phyloP scores from a whole-genome alignment of 2,888 invertebrate genomes.

The Eilema depressum region DNA sequence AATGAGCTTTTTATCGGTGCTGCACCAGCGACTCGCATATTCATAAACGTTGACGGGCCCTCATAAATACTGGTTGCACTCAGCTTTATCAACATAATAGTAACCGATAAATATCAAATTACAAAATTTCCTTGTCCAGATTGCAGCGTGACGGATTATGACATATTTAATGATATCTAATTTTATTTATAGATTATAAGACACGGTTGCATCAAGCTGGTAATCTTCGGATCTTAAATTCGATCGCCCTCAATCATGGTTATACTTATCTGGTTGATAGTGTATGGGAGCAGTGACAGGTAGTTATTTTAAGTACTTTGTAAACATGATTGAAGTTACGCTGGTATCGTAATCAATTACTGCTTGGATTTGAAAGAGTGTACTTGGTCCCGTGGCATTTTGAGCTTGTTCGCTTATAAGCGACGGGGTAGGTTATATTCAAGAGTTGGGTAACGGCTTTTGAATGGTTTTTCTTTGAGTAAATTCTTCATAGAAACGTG shows the following conservation, averaged over 20 bases:
- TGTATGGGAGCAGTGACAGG: constrained; percentile 17
- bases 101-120: constrained; percentile 60
- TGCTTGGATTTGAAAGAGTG: background rate
- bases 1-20: constrained; percentile 74
- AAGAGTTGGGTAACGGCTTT: background rate
- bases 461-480: background rate
- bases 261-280: constrained; percentile 35
- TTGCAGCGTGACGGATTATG: constrained; percentile 43
- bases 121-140: constrained; percentile 29
- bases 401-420: background rate
- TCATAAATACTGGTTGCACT: constrained; percentile 70
- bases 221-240: constrained; percentile 43
- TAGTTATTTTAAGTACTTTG: background rate
- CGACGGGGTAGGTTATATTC: background rate
- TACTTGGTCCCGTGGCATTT: background rate
- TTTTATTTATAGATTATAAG: constrained; percentile 27
- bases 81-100: constrained; percentile 54
- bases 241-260: constrained; percentile 34
- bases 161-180: constrained; percentile 40
- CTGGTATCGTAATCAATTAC: background rate
- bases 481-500: background rate
- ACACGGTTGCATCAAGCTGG: constrained; percentile 37
- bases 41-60: constrained; percentile 71
- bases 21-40: constrained; percentile 71
- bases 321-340: background rate